A percentile compares a stretch with the other conserved stretches of the same genome.
phyloP scores from a whole-genome alignment of 2,888 invertebrate species.

The Branchipolynoe longqiensis region DNA sequence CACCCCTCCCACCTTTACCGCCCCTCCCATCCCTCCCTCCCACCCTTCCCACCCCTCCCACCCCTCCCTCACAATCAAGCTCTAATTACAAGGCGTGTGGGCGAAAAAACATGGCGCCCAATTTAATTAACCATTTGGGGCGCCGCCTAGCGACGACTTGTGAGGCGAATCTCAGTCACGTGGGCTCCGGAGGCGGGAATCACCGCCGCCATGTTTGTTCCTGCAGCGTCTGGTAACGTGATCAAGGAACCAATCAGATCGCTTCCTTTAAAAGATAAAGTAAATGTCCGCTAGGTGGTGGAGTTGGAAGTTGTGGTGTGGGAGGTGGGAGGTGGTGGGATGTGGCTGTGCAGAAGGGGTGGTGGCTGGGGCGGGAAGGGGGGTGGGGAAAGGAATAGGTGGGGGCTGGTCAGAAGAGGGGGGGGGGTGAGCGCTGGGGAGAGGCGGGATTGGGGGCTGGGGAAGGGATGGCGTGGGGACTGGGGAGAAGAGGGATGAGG shows the following conservation, averaged over 20 bases:
- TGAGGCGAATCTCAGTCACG: background rate
- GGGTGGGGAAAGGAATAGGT: no score
- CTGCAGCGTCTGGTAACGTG: slow-evolving; percentile 28
- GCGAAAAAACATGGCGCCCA: background rate
- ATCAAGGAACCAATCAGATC: slow-evolving; percentile 17
- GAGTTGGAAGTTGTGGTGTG: no score
- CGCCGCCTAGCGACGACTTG: background rate
- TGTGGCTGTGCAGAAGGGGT: background rate
- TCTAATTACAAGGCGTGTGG: no score
- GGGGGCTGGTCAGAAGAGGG: no score
- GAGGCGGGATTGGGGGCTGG: no score
- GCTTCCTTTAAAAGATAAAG: no score
- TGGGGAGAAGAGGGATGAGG: no score
- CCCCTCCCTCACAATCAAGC: background rate
- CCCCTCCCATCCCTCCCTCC: background rate
- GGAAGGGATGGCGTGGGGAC: no score
- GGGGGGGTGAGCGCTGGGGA: no score
- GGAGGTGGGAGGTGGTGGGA: no score
- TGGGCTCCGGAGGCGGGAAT: background rate
- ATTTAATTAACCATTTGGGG: slow-evolving; percentile 45
- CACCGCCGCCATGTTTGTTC: slow-evolving; percentile 10
- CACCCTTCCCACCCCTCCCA: background rate
- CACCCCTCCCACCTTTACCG: background rate
- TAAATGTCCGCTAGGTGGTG: no score
- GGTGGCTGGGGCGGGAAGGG: no score